These are phyloP conservation scores for Pristiophorus japonicus DNA, from an alignment of 2,113 vertebrate species.

Conservation along the genomic window DNA sequence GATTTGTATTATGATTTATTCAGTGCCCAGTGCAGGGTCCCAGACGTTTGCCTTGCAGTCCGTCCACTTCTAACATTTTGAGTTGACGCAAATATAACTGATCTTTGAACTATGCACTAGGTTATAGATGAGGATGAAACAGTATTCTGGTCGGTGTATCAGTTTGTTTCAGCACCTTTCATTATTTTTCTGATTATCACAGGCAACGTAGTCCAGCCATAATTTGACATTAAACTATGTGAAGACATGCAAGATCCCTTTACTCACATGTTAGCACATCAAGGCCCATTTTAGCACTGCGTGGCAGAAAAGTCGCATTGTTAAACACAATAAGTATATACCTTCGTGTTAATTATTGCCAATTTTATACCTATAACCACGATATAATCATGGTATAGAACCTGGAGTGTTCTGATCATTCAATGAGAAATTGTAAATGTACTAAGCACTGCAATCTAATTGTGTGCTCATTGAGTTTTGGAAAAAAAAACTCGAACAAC, in stretches of 20 bases:
- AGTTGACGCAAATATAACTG: not conserved
- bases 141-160: not conserved
- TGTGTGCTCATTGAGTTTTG: not conserved
- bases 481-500: not conserved
- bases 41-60: not conserved
- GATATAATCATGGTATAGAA: slow-evolving; percentile 16
- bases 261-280: not conserved
- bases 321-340: not conserved
- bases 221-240: not conserved
- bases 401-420: not conserved
- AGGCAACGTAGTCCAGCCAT: not conserved
- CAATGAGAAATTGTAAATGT: not conserved
- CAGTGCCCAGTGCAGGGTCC: not conserved
- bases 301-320: not conserved
- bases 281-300: not conserved
- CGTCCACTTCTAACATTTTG: not conserved
- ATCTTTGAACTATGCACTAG: not conserved
- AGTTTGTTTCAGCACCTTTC: not conserved
- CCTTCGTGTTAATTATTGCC: not conserved
- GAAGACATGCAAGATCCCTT: not conserved
- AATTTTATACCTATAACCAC: too few species aligned
- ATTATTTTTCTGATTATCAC: not conserved
- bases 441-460: not conserved
- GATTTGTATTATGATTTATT: not conserved
- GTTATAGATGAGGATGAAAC: not conserved